Conservation (phyloP, 1,140 invertebrate genomes). For the Galendromus occidentalis region DNA sequence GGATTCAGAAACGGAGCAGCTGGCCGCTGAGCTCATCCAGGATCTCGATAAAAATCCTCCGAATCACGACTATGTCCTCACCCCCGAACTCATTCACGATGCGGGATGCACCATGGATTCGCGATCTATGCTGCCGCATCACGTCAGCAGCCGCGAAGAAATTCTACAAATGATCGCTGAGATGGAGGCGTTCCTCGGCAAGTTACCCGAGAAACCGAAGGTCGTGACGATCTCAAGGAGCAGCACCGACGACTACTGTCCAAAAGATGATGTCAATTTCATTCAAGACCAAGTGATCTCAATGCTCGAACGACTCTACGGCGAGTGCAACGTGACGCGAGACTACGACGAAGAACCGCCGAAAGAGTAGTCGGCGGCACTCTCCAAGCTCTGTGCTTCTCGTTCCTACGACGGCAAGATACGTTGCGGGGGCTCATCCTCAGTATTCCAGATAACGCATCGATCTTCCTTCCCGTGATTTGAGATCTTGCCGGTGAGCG, state of each 20-base stretch:
- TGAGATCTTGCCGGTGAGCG: no score
- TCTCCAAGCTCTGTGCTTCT: no score
- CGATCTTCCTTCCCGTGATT: no score
- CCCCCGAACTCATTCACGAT: slow-evolving; percentile 52
- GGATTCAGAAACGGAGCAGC: slow-evolving; percentile 13
- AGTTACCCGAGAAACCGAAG: slow-evolving; percentile 40
- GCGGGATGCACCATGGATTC: slow-evolving; percentile 70
- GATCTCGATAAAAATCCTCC: slow-evolving; percentile 23
- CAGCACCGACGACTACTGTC: slow-evolving; percentile 69
- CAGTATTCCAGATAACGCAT: no score
- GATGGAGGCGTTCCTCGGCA: slow-evolving; percentile 39
- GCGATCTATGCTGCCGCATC: slow-evolving; percentile 48
- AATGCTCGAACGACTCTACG: slow-evolving; percentile 26
- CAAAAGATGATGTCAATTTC: slow-evolving; percentile 45
- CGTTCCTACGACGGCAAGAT: no score
- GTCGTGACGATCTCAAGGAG: slow-evolving; percentile 52
- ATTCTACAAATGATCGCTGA: slow-evolving; percentile 39
- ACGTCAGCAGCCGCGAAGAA: slow-evolving; percentile 46
- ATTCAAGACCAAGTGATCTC: slow-evolving; percentile 43
- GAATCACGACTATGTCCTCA: background rate
- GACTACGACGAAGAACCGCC: slow-evolving; percentile 14
- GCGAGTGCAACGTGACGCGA: slow-evolving; percentile 11
- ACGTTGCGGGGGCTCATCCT: no score
- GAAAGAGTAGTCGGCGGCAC: no score
- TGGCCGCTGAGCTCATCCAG: slow-evolving; percentile 13